A percentile compares a stretch with the other conserved stretches of the same genome.
Evolutionary conservation across 2,797 vertebrate genomes (phyloP).

Genomic region (Betta splendens): DNA sequence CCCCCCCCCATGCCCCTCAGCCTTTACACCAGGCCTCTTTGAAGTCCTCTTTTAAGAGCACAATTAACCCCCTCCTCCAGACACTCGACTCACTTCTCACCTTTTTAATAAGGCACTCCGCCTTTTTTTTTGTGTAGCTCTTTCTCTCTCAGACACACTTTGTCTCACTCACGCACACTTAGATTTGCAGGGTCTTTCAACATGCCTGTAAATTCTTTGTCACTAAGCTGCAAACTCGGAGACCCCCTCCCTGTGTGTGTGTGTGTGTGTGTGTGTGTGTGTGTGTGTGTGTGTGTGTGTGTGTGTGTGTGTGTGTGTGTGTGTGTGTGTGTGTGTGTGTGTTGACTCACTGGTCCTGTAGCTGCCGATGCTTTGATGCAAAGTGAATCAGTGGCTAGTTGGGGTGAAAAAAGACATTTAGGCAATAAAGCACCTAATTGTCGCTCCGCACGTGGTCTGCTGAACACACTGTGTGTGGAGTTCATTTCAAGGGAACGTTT

Average conservation of each 20-base stretch:
- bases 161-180: slow-evolving; percentile 37
- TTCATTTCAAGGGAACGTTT: slow-evolving; percentile 12
- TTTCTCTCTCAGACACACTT: slow-evolving; percentile 22
- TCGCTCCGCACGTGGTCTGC: slow-evolving; percentile 35
- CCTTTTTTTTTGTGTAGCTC: slow-evolving; percentile 43
- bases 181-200: slow-evolving; percentile 60
- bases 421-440: slow-evolving; percentile 58
- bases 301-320: slow-evolving; percentile 10
- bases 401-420: slow-evolving; percentile 61
- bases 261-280: slow-evolving; percentile 30
- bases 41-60: slow-evolving; percentile 84
- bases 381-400: slow-evolving; percentile 76
- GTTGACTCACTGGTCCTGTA: slow-evolving; percentile 70
- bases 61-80: slow-evolving; percentile 82
- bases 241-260: slow-evolving; percentile 61
- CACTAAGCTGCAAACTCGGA: slow-evolving; percentile 73
- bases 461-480: slow-evolving; percentile 17
- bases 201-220: slow-evolving; percentile 81
- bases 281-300: slow-evolving; percentile 15
- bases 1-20: slow-evolving; percentile 74
- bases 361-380: slow-evolving; percentile 79
- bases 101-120: slow-evolving; percentile 85
- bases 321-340: slow-evolving; percentile 9
- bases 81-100: slow-evolving; percentile 86
- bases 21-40: slow-evolving; percentile 79